Evolutionary conservation across 2,888 invertebrate species (phyloP).

Genomic region (Diplolepis rosae): DNA sequence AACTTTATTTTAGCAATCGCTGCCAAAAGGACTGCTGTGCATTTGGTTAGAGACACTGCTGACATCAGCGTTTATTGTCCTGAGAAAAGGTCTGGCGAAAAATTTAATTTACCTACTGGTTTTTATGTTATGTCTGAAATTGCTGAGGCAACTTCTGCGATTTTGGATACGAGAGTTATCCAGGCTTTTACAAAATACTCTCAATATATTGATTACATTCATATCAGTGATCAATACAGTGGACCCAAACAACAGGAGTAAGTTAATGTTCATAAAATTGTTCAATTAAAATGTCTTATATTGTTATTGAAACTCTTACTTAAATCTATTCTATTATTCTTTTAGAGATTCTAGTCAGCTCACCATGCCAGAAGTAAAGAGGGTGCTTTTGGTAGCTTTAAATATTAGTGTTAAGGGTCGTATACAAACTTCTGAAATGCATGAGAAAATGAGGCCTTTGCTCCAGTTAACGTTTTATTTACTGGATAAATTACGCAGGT

Average conservation of each 20-base stretch:
- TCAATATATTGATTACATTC: constrained; percentile 93
- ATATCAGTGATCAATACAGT: constrained; percentile 96
- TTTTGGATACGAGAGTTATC: constrained; percentile 88
- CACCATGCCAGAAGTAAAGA: constrained; percentile 86
- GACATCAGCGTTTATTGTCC: constrained; percentile 92
- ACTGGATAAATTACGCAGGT: constrained; percentile 92
- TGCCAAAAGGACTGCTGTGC: constrained; percentile 88
- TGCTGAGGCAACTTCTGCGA: constrained; percentile 87
- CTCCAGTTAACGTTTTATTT: constrained; percentile 93
- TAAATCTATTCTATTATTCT: constrained; percentile 39
- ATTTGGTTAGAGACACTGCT: constrained; percentile 92
- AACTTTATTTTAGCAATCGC: constrained; percentile 94
- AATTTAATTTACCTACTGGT: constrained; percentile 83
- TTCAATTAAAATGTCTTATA: constrained; percentile 13
- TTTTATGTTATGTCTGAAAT: constrained; percentile 92
- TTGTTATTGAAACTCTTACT: constrained; percentile 29
- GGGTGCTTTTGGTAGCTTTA: constrained; percentile 88
- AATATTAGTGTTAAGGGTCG: constrained; percentile 82
- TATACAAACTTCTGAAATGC: constrained; percentile 80
- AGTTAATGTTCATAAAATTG: constrained; percentile 69
- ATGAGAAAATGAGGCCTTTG: constrained; percentile 86
- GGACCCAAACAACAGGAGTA: constrained; percentile 93
- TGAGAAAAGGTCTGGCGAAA: constrained; percentile 87
- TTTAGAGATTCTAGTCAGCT: constrained; percentile 79
- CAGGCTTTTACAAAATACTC: constrained; percentile 88